Evolutionary conservation across 1,140 invertebrate species (phyloP).

Genomic region (Sitophilus oryzae): DNA sequence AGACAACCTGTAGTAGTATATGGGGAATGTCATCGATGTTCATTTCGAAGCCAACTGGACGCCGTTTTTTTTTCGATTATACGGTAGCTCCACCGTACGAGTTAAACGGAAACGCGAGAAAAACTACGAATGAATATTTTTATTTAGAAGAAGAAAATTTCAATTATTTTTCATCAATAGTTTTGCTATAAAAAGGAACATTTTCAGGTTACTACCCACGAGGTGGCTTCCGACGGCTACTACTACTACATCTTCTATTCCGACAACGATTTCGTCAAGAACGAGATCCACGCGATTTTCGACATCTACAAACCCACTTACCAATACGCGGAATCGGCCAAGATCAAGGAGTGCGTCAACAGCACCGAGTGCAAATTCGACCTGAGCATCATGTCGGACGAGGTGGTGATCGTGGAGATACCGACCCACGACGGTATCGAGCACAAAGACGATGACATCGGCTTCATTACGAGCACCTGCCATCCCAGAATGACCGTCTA

Average conservation of each 20-base stretch:
- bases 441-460: constrained; percentile 63
- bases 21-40: no score
- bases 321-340: constrained; percentile 65
- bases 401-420: constrained; percentile 73
- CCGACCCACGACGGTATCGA: constrained; percentile 72
- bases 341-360: constrained; percentile 64
- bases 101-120: no score
- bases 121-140: no score
- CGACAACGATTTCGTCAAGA: constrained; percentile 70
- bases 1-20: no score
- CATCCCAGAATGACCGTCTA: constrained; percentile 70
- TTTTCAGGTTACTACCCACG: constrained; percentile 49
- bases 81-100: no score
- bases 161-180: no score
- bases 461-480: constrained; percentile 64
- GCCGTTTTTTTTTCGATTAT: no score
- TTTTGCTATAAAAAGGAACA: no score
- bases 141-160: no score
- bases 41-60: no score
- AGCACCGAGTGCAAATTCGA: constrained; percentile 67
- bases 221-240: constrained; percentile 67
- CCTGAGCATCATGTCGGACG: constrained; percentile 62
- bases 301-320: constrained; percentile 78
- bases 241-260: constrained; percentile 85
- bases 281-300: constrained; percentile 75